These are phyloP conservation scores for Coregonus clupeaformis DNA, from an alignment of 2,113 vertebrate genomes.

Conservation along the genomic window DNA sequence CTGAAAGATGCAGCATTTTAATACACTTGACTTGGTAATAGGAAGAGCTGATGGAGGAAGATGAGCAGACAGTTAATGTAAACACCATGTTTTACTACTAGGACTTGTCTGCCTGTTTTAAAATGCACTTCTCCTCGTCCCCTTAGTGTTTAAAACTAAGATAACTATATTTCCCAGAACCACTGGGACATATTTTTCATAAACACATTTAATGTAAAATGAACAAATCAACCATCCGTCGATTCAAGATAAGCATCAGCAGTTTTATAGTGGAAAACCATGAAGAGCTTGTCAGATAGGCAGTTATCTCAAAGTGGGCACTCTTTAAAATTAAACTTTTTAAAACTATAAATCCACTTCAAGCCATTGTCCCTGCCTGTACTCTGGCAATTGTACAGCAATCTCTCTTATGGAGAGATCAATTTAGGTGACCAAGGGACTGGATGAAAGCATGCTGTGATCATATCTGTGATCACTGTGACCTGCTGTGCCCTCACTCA, in stretches of 20 bases:
- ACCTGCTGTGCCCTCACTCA: not conserved
- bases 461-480: not conserved
- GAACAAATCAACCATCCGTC: not conserved
- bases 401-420: not conserved
- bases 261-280: not conserved
- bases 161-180: not conserved
- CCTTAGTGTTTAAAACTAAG: not conserved
- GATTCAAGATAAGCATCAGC: not conserved
- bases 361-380: not conserved
- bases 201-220: not conserved
- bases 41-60: too few species aligned
- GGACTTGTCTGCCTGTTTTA: not conserved
- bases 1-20: too few species aligned
- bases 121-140: not conserved
- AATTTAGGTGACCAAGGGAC: not conserved
- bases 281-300: not conserved
- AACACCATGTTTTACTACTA: not conserved
- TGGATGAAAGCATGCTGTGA: not conserved
- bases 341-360: not conserved
- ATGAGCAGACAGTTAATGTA: not conserved
- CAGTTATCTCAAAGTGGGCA: not conserved
- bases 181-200: not conserved
- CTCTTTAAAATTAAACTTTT: not conserved
- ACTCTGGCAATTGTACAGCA: not conserved
- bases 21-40: too few species aligned